These are phyloP conservation scores for Ispidina picta DNA, from an alignment of 2,797 vertebrate species.

Conservation along the genomic window DNA sequence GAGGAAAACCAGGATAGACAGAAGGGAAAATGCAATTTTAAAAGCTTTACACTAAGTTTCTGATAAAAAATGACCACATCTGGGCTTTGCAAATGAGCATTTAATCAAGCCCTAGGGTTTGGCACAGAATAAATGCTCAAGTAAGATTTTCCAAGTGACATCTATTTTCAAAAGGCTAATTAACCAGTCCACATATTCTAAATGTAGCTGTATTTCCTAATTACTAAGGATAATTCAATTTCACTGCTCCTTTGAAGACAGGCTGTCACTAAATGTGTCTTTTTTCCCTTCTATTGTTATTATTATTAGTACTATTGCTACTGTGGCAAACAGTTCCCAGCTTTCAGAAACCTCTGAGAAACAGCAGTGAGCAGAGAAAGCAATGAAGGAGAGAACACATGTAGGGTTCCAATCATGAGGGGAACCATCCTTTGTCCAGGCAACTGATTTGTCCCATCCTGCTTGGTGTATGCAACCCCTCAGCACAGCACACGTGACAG, in stretches of 20 bases:
- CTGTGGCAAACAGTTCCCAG: background rate
- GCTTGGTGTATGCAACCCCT: constrained; percentile 3
- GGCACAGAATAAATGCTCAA: background rate
- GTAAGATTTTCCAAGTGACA: background rate
- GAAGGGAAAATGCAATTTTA: background rate
- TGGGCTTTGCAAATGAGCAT: background rate
- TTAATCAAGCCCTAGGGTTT: background rate
- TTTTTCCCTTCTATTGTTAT: background rate
- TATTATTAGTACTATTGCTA: background rate
- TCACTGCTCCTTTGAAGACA: background rate
- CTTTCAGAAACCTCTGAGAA: background rate
- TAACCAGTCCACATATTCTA: background rate
- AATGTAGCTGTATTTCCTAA: constrained; percentile 23
- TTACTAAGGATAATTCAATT: constrained; percentile 7
- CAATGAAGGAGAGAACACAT: background rate
- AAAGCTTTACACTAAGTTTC: constrained; percentile 1
- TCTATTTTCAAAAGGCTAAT: constrained; percentile 20
- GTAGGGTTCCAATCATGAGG: background rate
- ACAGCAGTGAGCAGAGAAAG: background rate
- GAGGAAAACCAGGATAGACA: background rate
- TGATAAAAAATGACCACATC: constrained; percentile 3
- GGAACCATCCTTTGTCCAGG: background rate
- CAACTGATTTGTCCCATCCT: constrained; percentile 49
- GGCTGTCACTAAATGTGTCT: background rate
- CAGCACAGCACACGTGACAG: background rate